A percentile compares a stretch with the other conserved stretches of the same genome.
These are phyloP conservation scores for Philonicus albiceps DNA, from an alignment of 2,888 invertebrate genomes.

Conservation along the genomic window DNA sequence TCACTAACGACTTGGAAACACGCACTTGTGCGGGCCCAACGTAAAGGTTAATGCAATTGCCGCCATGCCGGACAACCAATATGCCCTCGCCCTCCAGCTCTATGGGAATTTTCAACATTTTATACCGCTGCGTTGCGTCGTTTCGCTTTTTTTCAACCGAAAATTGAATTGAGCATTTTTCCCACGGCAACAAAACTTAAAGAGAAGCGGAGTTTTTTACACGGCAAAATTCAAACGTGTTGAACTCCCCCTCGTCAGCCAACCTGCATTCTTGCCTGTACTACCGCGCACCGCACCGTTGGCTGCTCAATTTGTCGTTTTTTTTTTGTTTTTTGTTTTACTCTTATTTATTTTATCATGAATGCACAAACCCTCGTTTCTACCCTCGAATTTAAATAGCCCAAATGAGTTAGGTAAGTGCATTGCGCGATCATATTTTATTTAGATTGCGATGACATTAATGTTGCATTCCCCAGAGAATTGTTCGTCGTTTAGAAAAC, in stretches of 20 bases:
- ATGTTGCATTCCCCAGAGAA: not conserved
- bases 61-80: not conserved
- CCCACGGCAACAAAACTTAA: constrained; percentile 21
- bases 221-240: constrained; percentile 29
- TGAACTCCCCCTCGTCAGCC: constrained; percentile 10
- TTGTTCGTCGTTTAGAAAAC: not conserved
- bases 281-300: not conserved
- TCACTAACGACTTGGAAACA: constrained; percentile 10
- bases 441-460: not conserved
- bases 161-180: constrained; percentile 14
- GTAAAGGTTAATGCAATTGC: not conserved
- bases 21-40: constrained; percentile 14
- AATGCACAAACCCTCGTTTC: not conserved
- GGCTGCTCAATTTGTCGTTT: not conserved
- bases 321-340: not conserved
- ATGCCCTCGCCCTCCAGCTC: not conserved
- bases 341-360: not conserved
- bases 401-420: not conserved
- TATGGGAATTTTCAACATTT: constrained; percentile 19
- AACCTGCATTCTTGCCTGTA: not conserved
- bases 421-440: constrained; percentile 20
- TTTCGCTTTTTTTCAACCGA: constrained; percentile 12
- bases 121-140: not conserved
- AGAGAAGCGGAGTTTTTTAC: not conserved
- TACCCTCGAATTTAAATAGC: not conserved